Evolutionary conservation across 2,113 vertebrate genomes (phyloP).

Genomic region (Ivindomyrus marchei): DNA sequence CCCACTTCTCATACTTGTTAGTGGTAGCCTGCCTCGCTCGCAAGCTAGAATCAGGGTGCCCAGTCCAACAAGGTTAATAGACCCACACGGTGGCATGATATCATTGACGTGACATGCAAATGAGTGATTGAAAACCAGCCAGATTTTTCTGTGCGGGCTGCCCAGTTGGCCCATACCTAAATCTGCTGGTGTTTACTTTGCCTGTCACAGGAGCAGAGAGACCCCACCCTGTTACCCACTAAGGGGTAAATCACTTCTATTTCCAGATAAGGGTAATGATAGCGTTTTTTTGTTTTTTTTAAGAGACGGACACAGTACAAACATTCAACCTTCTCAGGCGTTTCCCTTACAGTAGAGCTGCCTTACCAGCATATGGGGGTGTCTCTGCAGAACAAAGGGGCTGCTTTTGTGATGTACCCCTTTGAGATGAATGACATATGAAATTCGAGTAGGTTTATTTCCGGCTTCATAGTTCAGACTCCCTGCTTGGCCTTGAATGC

Average conservation of each 20-base stretch:
- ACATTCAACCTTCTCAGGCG: neutral
- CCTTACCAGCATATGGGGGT: neutral
- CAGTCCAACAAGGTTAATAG: neutral
- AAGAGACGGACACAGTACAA: neutral
- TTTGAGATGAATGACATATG: neutral
- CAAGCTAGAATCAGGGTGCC: neutral
- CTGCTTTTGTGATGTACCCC: neutral
- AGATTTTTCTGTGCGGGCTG: neutral
- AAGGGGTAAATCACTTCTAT: neutral
- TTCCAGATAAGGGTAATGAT: too few relatives aligned
- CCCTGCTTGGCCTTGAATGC: neutral
- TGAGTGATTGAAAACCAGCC: neutral
- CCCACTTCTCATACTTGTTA: neutral
- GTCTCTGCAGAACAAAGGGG: neutral
- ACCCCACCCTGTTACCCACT: neutral
- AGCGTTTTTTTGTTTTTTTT: too few relatives aligned
- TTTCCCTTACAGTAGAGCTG: neutral
- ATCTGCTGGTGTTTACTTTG: neutral
- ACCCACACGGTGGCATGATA: neutral
- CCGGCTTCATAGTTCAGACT: neutral
- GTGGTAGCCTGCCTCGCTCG: neutral
- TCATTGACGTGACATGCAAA: neutral
- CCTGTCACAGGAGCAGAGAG: neutral
- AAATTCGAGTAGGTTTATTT: neutral
- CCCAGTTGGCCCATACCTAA: too few relatives aligned